Percentiles rank a stretch among this genome's conserved stretches.
These are phyloP conservation scores for Meriones psammophilus DNA, from an alignment of 2,797 vertebrate genomes.

Conservation along the genomic window DNA sequence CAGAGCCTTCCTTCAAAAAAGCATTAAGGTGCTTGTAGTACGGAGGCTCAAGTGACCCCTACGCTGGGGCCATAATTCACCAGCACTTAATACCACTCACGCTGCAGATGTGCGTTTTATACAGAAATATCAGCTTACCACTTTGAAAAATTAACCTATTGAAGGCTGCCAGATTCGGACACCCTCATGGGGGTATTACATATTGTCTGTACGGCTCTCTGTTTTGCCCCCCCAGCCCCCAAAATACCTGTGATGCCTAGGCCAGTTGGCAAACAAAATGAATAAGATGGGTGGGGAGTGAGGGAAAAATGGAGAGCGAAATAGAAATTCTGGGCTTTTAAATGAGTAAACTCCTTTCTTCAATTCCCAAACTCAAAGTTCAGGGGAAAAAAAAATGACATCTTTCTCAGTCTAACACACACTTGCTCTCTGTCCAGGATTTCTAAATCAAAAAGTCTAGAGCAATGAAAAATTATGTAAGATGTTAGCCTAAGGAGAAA, in stretches of 20 bases:
- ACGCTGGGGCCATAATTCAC: slow-evolving; percentile 89
- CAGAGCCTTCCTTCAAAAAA: slow-evolving; percentile 87
- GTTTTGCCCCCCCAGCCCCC: slow-evolving; percentile 1
- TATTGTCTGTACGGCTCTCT: slow-evolving; percentile 70
- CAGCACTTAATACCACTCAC: slow-evolving; percentile 87
- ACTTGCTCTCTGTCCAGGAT: background rate
- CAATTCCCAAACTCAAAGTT: background rate
- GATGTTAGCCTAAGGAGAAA: background rate
- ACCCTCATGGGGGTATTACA: slow-evolving; percentile 82
- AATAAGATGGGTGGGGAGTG: background rate
- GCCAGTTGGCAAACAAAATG: slow-evolving; percentile 69
- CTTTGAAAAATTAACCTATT: slow-evolving; percentile 88
- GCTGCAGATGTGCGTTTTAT: slow-evolving; percentile 88
- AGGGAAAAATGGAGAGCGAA: slow-evolving; percentile 33
- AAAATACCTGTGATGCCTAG: slow-evolving; percentile 15
- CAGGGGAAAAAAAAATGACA: background rate
- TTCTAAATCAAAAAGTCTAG: slow-evolving; percentile 4
- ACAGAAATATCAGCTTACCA: slow-evolving; percentile 90
- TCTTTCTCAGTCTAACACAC: background rate
- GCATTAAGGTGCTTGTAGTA: slow-evolving; percentile 89
- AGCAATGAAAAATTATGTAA: background rate
- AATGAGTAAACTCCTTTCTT: background rate
- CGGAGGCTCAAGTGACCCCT: slow-evolving; percentile 87
- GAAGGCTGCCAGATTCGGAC: slow-evolving; percentile 85
- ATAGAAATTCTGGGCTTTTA: background rate